Percentiles rank a stretch among this genome's conserved stretches.
Conservation (phyloP, 2,888 invertebrate species). For the Smittia sp. region DNA sequence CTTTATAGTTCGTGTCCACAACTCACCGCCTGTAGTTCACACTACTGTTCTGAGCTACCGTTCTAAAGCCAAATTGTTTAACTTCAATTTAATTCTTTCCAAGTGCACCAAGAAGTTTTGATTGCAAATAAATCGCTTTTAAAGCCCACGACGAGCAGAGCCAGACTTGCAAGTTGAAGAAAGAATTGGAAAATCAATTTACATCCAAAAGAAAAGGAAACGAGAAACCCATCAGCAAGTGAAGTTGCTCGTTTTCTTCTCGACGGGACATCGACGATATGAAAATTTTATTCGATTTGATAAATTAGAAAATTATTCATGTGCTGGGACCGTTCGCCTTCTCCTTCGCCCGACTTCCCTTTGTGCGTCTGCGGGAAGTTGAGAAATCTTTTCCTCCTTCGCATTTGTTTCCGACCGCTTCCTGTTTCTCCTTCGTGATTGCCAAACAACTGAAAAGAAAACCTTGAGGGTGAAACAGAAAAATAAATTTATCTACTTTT, state of each 20-base stretch:
- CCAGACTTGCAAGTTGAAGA: background rate
- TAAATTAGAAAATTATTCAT: conserved; percentile 41
- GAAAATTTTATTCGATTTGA: conserved; percentile 40
- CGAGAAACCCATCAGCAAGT: background rate
- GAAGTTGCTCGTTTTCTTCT: conserved; percentile 12
- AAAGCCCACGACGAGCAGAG: background rate
- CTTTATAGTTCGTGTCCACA: too few species aligned
- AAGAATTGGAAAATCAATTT: conserved; percentile 23
- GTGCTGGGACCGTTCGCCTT: conserved; percentile 23
- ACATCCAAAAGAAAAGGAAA: background rate
- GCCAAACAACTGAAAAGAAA: background rate
- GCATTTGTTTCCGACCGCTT: conserved; percentile 21
- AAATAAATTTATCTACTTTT: conserved; percentile 35
- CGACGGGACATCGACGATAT: conserved; percentile 35
- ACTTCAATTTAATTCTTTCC: too few species aligned
- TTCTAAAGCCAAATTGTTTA: too few species aligned
- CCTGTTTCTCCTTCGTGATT: conserved; percentile 6
- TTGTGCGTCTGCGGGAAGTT: background rate
- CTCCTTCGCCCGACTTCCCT: background rate
- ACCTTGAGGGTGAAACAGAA: conserved; percentile 5
- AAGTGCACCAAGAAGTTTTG: background rate
- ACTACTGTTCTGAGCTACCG: too few species aligned
- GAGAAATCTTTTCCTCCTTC: conserved; percentile 24
- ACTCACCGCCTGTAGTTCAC: too few species aligned
- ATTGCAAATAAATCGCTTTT: background rate